These are phyloP conservation scores for Scomberomorus guttatus DNA, from an alignment of 2,797 vertebrate species.

Conservation along the genomic window DNA sequence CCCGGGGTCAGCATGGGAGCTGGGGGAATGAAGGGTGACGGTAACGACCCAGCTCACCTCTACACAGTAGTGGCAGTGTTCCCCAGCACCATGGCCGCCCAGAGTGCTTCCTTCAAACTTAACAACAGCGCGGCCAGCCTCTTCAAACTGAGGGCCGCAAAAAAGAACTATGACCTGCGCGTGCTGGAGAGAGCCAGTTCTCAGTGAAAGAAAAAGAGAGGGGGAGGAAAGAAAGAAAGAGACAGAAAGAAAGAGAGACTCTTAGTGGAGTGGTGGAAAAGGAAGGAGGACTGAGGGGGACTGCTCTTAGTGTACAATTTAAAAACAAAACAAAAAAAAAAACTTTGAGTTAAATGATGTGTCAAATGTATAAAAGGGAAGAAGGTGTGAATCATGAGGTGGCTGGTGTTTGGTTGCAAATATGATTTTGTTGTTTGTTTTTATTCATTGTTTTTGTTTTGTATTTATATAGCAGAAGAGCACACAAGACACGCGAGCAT, in stretches of 20 bases:
- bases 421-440: constrained; percentile 76
- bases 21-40: constrained; percentile 85
- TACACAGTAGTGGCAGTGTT: constrained; percentile 99
- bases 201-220: constrained; percentile 86
- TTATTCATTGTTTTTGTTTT: constrained; percentile 79
- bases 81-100: constrained; percentile 96
- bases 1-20: constrained; percentile 72
- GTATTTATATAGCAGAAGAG: constrained; percentile 85
- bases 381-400: constrained; percentile 79
- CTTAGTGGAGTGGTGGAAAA: constrained; percentile 64
- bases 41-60: constrained; percentile 93
- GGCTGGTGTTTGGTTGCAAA: constrained; percentile 77
- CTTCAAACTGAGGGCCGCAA: constrained; percentile 97
- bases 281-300: constrained; percentile 70
- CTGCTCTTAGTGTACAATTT: constrained; percentile 76
- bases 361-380: constrained; percentile 83
- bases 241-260: constrained; percentile 67
- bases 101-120: constrained; percentile 98
- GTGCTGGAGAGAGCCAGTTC: constrained; percentile 98
- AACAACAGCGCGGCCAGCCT: constrained; percentile 95
- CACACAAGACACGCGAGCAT: constrained; percentile 86
- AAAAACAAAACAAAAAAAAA: constrained; percentile 52
- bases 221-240: constrained; percentile 57
- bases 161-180: constrained; percentile 98
- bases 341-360: constrained; percentile 66